Base-by-base conservation (phyloP, 2,797 vertebrate species). In the Typhlichthys subterraneus region DNA sequence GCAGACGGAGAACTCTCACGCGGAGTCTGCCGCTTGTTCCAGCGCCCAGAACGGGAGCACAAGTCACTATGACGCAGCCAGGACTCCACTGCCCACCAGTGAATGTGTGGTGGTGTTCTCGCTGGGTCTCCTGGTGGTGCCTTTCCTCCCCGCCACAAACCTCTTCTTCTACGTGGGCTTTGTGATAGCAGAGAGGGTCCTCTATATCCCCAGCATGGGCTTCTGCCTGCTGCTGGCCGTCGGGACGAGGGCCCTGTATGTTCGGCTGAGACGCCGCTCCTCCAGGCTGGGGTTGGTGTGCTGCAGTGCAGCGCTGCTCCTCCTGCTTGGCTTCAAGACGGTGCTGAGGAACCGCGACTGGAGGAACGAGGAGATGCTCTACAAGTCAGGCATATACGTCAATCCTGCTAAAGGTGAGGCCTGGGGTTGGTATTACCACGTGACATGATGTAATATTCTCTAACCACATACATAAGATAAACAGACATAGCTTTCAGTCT, bases 181-280 rank as follows among this genome's bases (percentile, higher is more conserved):
- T 87, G 98, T 99, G 83, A 96, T 99, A 79, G 98, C 98, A 61
- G 98, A 99, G 92, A 92, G 98, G 85, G 96, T 99, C 5, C 94
- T 99, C 53, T 99, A 99, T 94, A 97, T 99, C 83, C 98, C 98
- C 76, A 99, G 98, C 88, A 99, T 99, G 97, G 98, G 98, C 87
- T 99, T 98, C 81, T 99, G 97, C 89, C 92, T 99, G 83, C 92
- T 99, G 87, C 90, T 98, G 75, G 95, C 97, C 1, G 93, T 95
- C 76, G 97, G 95, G 65, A 82, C 94, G 88, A 93, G 98, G 82
- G 93, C 94, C 63, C 92, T 98, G 77, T 94, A 94, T 75, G 75
- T 98, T 67, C 94, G 93, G 75, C 85, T 95, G 72, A 91, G 92
- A 66, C 95, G 92, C 65, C 87, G 90, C 48, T 93, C 94, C 80